Conservation (phyloP, 1,140 invertebrate genomes). For the Leguminivora glycinivorella region DNA sequence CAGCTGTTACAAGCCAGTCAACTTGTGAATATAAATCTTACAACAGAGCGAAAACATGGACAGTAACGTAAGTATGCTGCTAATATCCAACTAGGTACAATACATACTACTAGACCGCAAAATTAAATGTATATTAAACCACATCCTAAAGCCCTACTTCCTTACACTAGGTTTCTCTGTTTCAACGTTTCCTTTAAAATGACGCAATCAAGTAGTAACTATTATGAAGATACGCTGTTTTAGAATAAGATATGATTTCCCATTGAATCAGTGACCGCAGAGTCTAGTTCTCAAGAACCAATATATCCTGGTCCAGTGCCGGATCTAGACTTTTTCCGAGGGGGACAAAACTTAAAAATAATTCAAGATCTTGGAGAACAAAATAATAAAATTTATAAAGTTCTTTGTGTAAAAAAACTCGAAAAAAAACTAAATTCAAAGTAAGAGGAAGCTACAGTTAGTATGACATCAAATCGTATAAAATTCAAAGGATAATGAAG, state of each 20-base stretch:
- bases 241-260: neutral
- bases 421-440: no score
- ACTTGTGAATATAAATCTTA: neutral
- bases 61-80: neutral
- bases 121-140: neutral
- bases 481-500: no score
- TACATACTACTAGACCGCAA: no score
- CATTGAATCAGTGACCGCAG: neutral
- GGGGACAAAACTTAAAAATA: no score
- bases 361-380: no score
- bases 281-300: neutral
- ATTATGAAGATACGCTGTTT: neutral
- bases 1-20: neutral
- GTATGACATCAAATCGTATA: no score
- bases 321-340: no score
- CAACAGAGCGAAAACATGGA: neutral
- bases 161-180: neutral
- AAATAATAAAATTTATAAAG: no score
- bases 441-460: no score
- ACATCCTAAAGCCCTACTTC: constrained; percentile 2
- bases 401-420: no score
- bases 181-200: neutral
- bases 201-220: neutral
- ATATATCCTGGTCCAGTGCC: neutral
- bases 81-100: no score